Evolutionary conservation across 2,888 invertebrate species (phyloP).

Genomic region (Himalopsyche kuldschensis): DNA sequence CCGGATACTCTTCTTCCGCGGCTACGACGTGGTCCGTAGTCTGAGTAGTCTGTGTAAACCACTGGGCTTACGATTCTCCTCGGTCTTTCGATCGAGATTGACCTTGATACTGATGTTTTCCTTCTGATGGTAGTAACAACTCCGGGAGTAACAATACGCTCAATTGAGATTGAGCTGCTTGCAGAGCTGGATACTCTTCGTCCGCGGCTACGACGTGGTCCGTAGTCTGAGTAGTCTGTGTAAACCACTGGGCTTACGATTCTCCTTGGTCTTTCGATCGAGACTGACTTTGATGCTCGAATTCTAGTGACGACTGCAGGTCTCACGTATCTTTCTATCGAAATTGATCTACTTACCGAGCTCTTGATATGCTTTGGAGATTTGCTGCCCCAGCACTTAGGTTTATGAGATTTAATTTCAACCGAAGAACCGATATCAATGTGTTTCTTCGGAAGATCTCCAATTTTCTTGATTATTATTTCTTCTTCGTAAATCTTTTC

Average conservation of each 20-base stretch:
- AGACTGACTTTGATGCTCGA: background rate
- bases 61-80: background rate
- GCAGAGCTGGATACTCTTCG: background rate
- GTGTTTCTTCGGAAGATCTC: conserved; percentile 3
- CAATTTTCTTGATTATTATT: conserved; percentile 36
- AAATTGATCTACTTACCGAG: background rate
- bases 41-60: conserved; percentile 4
- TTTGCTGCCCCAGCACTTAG: background rate
- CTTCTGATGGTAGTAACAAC: background rate
- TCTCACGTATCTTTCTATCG: background rate
- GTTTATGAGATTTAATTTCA: background rate
- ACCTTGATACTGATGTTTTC: background rate
- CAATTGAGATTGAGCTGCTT: conserved; percentile 6
- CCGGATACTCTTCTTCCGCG: background rate
- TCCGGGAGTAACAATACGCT: conserved; percentile 1
- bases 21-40: background rate
- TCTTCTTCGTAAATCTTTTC: conserved; percentile 39
- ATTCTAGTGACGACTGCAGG: background rate
- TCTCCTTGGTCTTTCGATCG: conserved; percentile 1
- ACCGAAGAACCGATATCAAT: background rate
- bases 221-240: background rate
- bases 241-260: too few species aligned
- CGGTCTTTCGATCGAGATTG: background rate
- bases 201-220: background rate
- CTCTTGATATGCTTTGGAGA: background rate